Evolutionary conservation across 2,113 vertebrate genomes (phyloP).

Genomic region (Hydrolagus affinis): DNA sequence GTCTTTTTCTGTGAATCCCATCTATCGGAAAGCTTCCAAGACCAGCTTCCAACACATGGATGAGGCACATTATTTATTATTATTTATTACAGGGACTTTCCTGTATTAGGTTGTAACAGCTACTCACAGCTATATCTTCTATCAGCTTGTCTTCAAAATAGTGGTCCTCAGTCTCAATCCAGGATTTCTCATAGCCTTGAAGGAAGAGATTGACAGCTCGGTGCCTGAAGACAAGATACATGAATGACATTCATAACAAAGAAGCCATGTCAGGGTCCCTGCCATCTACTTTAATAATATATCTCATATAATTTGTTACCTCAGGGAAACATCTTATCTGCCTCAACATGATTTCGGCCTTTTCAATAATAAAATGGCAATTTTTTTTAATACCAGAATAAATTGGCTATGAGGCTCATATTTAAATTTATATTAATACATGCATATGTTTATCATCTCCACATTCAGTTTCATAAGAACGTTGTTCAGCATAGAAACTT

Average conservation of each 20-base stretch:
- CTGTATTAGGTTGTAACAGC: not conserved
- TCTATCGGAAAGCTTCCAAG: too few relatives aligned
- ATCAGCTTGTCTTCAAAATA: constrained; percentile 96
- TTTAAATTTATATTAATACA: not conserved
- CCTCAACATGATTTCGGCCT: not conserved
- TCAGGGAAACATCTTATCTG: constrained; percentile 8
- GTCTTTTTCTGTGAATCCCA: too few relatives aligned
- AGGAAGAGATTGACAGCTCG: constrained; percentile 90
- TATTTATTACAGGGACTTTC: too few relatives aligned
- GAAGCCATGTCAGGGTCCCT: not conserved
- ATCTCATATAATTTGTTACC: not conserved
- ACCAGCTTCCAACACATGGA: too few relatives aligned
- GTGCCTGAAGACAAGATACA: constrained; percentile 57
- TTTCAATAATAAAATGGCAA: not conserved
- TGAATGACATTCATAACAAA: not conserved
- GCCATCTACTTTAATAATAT: not conserved
- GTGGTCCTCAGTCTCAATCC: constrained; percentile 93
- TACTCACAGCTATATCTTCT: constrained; percentile 83
- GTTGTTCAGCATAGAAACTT: too few relatives aligned
- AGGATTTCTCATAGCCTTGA: constrained; percentile 92
- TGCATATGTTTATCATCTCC: not conserved
- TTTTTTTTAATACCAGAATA: not conserved
- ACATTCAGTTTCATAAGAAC: too few relatives aligned
- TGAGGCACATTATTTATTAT: too few relatives aligned
- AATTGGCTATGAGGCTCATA: not conserved